A percentile compares a stretch with the other conserved stretches of the same genome.
Conservation (phyloP, 2,888 invertebrate genomes). For the Antheraea assamensis region DNA sequence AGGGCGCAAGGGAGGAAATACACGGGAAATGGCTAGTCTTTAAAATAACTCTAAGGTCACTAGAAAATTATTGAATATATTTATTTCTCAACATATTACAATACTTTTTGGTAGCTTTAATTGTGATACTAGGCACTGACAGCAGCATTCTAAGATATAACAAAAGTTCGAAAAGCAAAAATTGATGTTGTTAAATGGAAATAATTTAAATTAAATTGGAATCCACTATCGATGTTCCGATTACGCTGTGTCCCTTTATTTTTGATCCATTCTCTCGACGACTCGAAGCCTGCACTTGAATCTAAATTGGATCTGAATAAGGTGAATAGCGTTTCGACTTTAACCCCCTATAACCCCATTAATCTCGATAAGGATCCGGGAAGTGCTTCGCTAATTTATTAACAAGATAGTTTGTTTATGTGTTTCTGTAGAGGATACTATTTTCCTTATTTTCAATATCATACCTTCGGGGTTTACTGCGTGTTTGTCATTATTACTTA, state of each 20-base stretch:
- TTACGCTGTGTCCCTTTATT: constrained; percentile 40
- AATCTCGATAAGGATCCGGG: constrained; percentile 41
- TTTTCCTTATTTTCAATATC: too few species aligned
- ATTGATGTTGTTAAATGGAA: background rate
- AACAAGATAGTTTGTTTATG: constrained; percentile 5
- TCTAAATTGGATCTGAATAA: constrained; percentile 53
- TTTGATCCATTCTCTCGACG: constrained; percentile 48
- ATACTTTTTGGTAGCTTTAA: too few species aligned
- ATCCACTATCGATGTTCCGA: constrained; percentile 15
- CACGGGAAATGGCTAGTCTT: too few species aligned
- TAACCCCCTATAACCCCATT: constrained; percentile 34
- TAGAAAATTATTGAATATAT: too few species aligned
- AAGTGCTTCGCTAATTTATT: constrained; percentile 35
- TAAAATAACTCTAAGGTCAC: too few species aligned
- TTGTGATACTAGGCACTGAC: too few species aligned
- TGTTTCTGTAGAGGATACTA: background rate
- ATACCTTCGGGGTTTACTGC: background rate
- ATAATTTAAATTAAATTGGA: constrained; percentile 18
- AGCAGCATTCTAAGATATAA: too few species aligned
- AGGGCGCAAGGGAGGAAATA: too few species aligned
- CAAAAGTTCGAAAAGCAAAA: background rate
- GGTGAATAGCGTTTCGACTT: constrained; percentile 41
- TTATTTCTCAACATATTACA: too few species aligned
- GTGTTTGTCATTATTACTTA: background rate
- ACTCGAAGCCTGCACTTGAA: constrained; percentile 42